Evolutionary conservation across 2,113 vertebrate genomes (phyloP).

Genomic region (Micronycteris hirsuta): DNA sequence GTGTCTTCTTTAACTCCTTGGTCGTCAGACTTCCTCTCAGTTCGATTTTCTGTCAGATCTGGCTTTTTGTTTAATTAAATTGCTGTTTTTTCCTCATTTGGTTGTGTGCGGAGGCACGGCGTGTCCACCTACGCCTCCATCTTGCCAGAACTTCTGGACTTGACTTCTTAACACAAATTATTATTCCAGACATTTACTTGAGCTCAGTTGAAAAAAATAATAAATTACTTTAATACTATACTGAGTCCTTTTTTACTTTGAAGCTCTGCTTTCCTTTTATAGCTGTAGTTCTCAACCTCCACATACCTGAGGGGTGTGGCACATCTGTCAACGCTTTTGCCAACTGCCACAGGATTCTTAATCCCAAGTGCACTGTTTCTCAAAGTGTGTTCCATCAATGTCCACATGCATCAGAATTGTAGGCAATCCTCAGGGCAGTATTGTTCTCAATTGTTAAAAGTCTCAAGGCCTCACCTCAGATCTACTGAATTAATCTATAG

Average conservation of each 20-base stretch:
- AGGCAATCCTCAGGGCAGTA: not conserved
- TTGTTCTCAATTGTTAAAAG: not conserved
- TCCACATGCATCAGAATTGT: not conserved
- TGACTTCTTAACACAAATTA: not conserved
- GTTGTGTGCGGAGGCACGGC: too few relatives aligned
- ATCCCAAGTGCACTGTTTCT: not conserved
- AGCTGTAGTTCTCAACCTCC: not conserved
- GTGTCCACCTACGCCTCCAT: too few relatives aligned
- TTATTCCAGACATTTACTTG: slow-evolving; percentile 55
- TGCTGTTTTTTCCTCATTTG: too few relatives aligned
- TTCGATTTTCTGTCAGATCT: too few relatives aligned
- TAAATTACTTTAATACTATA: slow-evolving; percentile 70
- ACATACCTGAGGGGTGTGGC: not conserved
- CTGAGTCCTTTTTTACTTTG: not conserved
- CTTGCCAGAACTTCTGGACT: too few relatives aligned
- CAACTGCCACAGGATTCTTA: not conserved
- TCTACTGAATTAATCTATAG: not conserved
- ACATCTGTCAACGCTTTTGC: not conserved
- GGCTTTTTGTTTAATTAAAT: too few relatives aligned
- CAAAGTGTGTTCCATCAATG: not conserved
- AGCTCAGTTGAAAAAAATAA: slow-evolving; percentile 70
- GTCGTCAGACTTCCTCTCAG: too few relatives aligned
- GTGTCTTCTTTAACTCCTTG: too few relatives aligned
- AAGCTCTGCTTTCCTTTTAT: not conserved
- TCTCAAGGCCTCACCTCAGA: not conserved